phyloP scores from a whole-genome alignment of 2,797 vertebrate species.

The Tokudaia tokunoshimensis region DNA sequence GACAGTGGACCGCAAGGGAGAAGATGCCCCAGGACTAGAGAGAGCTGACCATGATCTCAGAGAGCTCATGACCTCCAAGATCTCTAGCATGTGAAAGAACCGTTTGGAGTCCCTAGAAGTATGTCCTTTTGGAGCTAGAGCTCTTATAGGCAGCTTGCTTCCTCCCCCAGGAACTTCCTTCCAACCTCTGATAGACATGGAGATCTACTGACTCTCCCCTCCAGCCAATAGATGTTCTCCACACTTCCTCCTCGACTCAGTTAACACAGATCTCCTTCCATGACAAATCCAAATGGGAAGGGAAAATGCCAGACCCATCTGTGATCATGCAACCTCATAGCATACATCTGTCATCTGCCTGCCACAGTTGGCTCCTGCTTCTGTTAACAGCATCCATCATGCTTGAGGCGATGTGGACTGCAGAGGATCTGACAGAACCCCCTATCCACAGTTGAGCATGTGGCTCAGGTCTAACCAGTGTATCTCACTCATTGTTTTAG shows the following conservation, averaged over 20 bases:
- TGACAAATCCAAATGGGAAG: neutral
- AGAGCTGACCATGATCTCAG: neutral
- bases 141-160: neutral
- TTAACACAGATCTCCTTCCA: neutral
- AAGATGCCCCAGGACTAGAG: neutral
- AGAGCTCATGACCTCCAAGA: neutral
- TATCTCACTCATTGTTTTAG: neutral
- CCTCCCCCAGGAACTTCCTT: neutral
- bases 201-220: neutral
- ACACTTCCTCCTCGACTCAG: neutral
- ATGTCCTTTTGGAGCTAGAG: neutral
- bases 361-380: neutral
- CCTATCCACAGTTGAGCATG: fast-evolving
- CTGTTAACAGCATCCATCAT: neutral
- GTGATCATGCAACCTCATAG: neutral
- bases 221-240: neutral
- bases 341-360: neutral
- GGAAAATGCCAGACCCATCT: neutral
- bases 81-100: neutral
- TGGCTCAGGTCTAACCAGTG: neutral
- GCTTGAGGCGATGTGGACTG: neutral
- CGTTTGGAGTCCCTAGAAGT: neutral
- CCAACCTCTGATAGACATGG: neutral
- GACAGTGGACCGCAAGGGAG: neutral
- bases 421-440: neutral